Percentiles rank a stretch among this genome's conserved stretches.
These are phyloP conservation scores for Vollenhovia emeryi DNA, from an alignment of 1,140 invertebrate genomes.

Conservation along the genomic window DNA sequence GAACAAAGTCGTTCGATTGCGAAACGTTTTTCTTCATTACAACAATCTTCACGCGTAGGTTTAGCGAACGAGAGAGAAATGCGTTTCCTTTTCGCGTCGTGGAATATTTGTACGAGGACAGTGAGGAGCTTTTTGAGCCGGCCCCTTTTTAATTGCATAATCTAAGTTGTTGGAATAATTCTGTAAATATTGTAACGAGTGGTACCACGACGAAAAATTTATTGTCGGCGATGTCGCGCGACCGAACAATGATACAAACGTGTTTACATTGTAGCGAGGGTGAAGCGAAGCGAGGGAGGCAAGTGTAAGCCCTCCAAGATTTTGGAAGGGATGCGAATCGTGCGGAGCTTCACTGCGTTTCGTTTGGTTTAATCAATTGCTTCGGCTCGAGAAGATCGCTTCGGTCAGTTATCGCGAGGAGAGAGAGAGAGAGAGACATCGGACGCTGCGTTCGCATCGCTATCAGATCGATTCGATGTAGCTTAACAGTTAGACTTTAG, in stretches of 20 bases:
- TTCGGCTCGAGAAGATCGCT: slow-evolving; percentile 29
- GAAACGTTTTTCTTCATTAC: not conserved
- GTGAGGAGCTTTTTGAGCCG: not conserved
- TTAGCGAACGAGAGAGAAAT: not conserved
- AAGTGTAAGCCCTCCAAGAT: not conserved
- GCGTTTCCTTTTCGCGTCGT: not conserved
- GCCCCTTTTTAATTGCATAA: slow-evolving; percentile 57
- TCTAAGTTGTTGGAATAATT: slow-evolving; percentile 80
- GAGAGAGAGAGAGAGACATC: slow-evolving; percentile 26
- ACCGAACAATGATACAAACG: slow-evolving; percentile 75
- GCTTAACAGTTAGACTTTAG: slow-evolving; percentile 71
- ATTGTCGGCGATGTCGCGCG: slow-evolving; percentile 68
- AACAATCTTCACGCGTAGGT: not conserved
- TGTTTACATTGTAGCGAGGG: slow-evolving; percentile 61
- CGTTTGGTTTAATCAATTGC: slow-evolving; percentile 45
- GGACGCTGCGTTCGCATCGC: slow-evolving; percentile 46
- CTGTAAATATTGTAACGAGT: slow-evolving; percentile 83
- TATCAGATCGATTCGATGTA: slow-evolving; percentile 59
- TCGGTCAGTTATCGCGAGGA: slow-evolving; percentile 46
- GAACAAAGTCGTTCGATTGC: not conserved
- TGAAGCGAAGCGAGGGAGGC: not conserved
- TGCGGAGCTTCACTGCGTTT: slow-evolving; percentile 46
- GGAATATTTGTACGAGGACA: not conserved
- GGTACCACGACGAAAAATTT: slow-evolving; percentile 71
- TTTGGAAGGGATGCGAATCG: not conserved